Base-by-base conservation (phyloP, 1,140 invertebrate genomes). In the Drosophila ogumai region DNA sequence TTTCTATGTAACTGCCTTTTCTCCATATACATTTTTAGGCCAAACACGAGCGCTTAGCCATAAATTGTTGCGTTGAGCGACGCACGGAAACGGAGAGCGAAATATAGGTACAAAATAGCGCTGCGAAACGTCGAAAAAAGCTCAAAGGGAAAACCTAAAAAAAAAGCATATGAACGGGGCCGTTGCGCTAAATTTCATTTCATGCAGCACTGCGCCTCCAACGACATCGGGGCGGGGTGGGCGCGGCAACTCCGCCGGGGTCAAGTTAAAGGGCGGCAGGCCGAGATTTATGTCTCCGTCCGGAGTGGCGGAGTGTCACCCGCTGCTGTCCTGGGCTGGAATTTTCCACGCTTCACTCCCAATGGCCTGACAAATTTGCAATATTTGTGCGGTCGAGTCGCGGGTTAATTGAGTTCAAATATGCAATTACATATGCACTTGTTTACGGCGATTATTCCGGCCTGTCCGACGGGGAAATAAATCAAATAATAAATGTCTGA, bases 131-230 rank as follows among this genome's bases (percentile, higher is more conserved):
- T 34, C 44, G 32, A 71, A 72, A 73, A 73, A 72, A 71, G 19
- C 34, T 34, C 28, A 44, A 49, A 28, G n/a, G n/a, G 54, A 55
- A 17, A 47, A 28, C 13, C 46, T 47, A 28, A 47, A 47, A 47
- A 55, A 38, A 75, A 71, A 58, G 36, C 44, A 74, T 50, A 38
- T 57, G 57, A 86, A 66, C 50, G 64, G 68, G 81, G 58, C 49
- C 82, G 82, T 79, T 81, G 82, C 75, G 82, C 82, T 87, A 79
- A 86, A 86, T 87, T 86, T 86, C 79, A 87, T 86, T 86, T 86
- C 79, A 86, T 86, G 82, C 82, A 86, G 82, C 82, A 58, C 61
- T 86, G 82, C 69, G 65, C 56, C 59, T 54, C 49, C 60, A 59
- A 49, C 50, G 65, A 57, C 50, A 56, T 32, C 66, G 38, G 31